Conservation (phyloP, 2,888 invertebrate genomes). For the Andrena dorsata region DNA sequence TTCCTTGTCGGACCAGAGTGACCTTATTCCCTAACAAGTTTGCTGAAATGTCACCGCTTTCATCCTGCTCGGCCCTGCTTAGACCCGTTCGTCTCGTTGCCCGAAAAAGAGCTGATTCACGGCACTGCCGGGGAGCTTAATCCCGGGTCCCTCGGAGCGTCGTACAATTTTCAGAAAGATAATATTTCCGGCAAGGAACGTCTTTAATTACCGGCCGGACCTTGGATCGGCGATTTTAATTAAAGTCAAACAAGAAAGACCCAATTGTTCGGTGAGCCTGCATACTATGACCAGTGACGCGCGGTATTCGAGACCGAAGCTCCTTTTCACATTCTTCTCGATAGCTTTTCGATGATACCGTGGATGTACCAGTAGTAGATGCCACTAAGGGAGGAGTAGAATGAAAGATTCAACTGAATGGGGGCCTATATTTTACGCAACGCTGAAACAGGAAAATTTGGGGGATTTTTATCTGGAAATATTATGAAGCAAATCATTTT, state of each 20-base stretch:
- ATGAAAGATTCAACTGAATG: background rate
- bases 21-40: constrained; percentile 61
- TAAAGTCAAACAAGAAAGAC: constrained; percentile 26
- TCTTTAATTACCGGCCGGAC: constrained; percentile 21
- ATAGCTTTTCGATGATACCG: background rate
- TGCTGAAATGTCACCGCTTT: constrained; percentile 49
- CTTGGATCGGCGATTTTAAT: constrained; percentile 30
- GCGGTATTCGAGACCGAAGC: background rate
- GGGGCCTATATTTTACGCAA: too few relatives aligned
- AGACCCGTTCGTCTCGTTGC: constrained; percentile 11
- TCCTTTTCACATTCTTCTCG: background rate
- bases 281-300: background rate
- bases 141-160: background rate
- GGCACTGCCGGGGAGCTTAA: background rate
- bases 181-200: constrained; percentile 25
- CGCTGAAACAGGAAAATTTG: too few relatives aligned
- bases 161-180: constrained; percentile 15
- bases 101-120: constrained; percentile 31
- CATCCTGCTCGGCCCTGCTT: constrained; percentile 10
- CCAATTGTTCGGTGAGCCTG: constrained; percentile 3
- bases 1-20: constrained; percentile 37
- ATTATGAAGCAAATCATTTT: too few relatives aligned
- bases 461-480: too few relatives aligned
- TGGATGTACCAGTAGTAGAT: background rate
- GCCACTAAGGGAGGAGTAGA: background rate